Evolutionary conservation across 2,888 invertebrate genomes (phyloP).

Genomic region (Gasteruption jaculator): DNA sequence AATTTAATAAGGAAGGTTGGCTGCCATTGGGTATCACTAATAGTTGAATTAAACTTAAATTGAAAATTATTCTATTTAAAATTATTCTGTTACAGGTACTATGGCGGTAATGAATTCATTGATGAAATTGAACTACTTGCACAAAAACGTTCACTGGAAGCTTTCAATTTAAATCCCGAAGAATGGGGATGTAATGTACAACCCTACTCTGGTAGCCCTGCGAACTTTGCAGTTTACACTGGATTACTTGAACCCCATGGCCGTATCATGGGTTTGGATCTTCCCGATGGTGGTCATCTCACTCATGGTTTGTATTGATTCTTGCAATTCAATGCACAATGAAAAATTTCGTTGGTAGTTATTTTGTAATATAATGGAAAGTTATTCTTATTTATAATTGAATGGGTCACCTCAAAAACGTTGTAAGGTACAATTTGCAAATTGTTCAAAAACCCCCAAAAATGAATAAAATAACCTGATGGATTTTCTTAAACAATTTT

Average conservation of each 20-base stretch:
- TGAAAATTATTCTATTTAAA: constrained; percentile 4
- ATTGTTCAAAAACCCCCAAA: no score
- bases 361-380: no score
- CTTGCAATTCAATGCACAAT: no score
- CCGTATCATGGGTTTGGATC: constrained; percentile 92
- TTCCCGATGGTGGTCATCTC: constrained; percentile 96
- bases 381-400: no score
- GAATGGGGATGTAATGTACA: constrained; percentile 98
- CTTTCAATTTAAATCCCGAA: constrained; percentile 74
- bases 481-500: no score
- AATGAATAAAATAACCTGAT: no score
- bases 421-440: no score
- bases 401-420: no score
- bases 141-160: constrained; percentile 80
- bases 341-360: no score
- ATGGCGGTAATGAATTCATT: constrained; percentile 95
- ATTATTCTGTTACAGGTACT: constrained; percentile 66
- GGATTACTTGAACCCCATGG: constrained; percentile 87
- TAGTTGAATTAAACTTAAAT: no score
- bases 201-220: constrained; percentile 88
- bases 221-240: constrained; percentile 96
- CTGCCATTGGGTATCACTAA: no score
- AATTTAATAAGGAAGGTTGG: no score
- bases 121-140: constrained; percentile 89
- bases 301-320: constrained; percentile 64